phyloP scores from a whole-genome alignment of 2,888 invertebrate genomes.

The Atherix ibis region DNA sequence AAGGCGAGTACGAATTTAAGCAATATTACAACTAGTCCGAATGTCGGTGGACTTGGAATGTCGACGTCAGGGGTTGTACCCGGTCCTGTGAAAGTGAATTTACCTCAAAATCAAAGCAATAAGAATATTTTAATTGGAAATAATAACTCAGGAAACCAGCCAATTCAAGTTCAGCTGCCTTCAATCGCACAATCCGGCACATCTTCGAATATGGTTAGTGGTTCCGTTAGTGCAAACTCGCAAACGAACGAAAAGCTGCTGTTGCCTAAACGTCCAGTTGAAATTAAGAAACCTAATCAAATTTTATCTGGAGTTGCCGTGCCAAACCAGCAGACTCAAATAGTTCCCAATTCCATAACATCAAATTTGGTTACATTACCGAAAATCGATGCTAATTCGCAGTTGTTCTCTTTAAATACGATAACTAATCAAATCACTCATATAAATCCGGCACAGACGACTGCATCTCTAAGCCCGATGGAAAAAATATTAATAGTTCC shows the following conservation, averaged over 20 bases:
- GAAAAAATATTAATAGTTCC: constrained; percentile 31
- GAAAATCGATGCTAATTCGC: constrained; percentile 30
- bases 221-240: background rate
- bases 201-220: constrained; percentile 1
- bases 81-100: background rate
- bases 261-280: constrained; percentile 3
- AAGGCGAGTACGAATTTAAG: constrained; percentile 1
- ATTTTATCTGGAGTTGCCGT: too few species aligned
- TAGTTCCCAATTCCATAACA: constrained; percentile 13
- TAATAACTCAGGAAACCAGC: constrained; percentile 4
- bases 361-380: constrained; percentile 29
- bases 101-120: constrained; percentile 1
- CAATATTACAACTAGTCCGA: background rate
- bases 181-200: background rate
- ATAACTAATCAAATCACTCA: constrained; percentile 33
- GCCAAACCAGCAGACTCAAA: background rate
- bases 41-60: too few species aligned
- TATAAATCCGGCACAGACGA: constrained; percentile 29
- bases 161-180: constrained; percentile 4
- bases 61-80: too few species aligned
- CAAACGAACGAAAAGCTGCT: background rate
- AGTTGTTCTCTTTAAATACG: constrained; percentile 31
- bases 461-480: constrained; percentile 30
- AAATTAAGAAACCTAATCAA: constrained; percentile 1
- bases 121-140: background rate